A percentile compares a stretch with the other conserved stretches of the same genome.
phyloP scores from a whole-genome alignment of 53 echinoderm and acorn worm genomes.

The Echinarachnius parma region DNA sequence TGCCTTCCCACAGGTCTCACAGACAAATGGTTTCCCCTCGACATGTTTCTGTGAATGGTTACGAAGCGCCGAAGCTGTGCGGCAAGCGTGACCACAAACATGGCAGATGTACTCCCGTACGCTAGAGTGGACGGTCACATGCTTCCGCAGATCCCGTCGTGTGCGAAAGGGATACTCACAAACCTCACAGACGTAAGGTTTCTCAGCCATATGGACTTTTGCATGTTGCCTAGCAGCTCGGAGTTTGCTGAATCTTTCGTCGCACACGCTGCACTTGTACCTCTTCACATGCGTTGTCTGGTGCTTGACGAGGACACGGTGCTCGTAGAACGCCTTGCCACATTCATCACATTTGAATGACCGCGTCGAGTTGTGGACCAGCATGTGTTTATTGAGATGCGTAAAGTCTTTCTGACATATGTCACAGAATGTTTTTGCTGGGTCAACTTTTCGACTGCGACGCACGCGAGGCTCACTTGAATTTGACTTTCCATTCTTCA shows the following conservation, averaged over 20 bases:
- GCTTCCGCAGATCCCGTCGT: slow-evolving; percentile 1
- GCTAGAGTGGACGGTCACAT: neutral
- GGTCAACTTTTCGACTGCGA: neutral
- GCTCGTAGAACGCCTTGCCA: slow-evolving; percentile 15
- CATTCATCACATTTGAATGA: slow-evolving; percentile 3
- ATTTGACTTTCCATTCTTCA: neutral
- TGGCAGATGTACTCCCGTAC: neutral
- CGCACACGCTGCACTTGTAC: slow-evolving; percentile 12
- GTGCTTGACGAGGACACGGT: slow-evolving; percentile 1
- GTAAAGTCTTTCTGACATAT: slow-evolving; percentile 22
- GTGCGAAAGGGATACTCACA: neutral
- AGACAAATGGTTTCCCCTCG: neutral
- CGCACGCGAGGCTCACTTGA: neutral
- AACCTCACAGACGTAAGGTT: slow-evolving; percentile 21
- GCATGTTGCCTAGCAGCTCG: slow-evolving; percentile 10
- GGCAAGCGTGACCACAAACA: slow-evolving; percentile 3
- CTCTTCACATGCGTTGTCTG: slow-evolving; percentile 8
- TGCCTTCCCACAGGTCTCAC: slow-evolving; percentile 27
- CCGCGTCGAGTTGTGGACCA: neutral
- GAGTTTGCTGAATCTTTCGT: slow-evolving; percentile 5
- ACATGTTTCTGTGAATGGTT: neutral
- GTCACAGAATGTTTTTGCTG: neutral
- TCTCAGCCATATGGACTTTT: neutral
- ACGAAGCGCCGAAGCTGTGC: neutral
- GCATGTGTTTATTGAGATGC: neutral